Evolutionary conservation across 2,888 invertebrate species (phyloP).

Genomic region (Drosophila macrothrix): DNA sequence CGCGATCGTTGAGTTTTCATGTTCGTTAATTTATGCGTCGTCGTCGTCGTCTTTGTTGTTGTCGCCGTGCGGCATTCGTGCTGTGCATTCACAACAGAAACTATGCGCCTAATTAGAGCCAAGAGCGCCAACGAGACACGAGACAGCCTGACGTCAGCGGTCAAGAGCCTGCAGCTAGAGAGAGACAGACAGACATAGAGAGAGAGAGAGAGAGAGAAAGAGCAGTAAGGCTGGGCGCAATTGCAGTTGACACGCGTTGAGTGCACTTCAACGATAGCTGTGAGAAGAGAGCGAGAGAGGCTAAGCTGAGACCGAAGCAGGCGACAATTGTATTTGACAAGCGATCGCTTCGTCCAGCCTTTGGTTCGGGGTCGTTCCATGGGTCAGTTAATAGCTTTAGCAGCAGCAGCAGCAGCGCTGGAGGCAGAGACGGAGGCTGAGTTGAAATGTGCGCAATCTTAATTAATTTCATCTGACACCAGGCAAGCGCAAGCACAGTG

Average conservation of each 20-base stretch:
- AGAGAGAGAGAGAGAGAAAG: background rate
- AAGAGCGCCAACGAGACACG: conserved; percentile 7
- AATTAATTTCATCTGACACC: conserved; percentile 61
- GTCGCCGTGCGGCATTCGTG: conserved; percentile 34
- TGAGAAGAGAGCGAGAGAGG: background rate
- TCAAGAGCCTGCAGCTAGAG: background rate
- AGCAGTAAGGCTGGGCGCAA: background rate
- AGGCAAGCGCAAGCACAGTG: conserved; percentile 47
- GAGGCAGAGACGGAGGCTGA: conserved; percentile 26
- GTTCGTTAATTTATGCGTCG: conserved; percentile 41
- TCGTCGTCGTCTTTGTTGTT: background rate
- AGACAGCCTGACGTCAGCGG: conserved; percentile 56
- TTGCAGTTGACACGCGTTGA: conserved; percentile 1
- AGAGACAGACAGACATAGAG: background rate
- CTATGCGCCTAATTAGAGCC: conserved; percentile 58
- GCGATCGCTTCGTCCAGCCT: conserved; percentile 11
- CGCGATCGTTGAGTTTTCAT: conserved; percentile 55
- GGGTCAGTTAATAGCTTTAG: conserved; percentile 70
- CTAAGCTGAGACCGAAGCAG: conserved; percentile 2
- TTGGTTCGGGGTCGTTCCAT: conserved; percentile 39
- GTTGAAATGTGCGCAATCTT: conserved; percentile 48
- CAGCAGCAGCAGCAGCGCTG: conserved; percentile 54
- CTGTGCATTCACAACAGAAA: conserved; percentile 53
- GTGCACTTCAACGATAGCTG: background rate
- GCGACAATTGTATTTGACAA: conserved; percentile 54